Base-by-base conservation (phyloP, 2,888 invertebrate species). In the Ectemnius lituratus region DNA sequence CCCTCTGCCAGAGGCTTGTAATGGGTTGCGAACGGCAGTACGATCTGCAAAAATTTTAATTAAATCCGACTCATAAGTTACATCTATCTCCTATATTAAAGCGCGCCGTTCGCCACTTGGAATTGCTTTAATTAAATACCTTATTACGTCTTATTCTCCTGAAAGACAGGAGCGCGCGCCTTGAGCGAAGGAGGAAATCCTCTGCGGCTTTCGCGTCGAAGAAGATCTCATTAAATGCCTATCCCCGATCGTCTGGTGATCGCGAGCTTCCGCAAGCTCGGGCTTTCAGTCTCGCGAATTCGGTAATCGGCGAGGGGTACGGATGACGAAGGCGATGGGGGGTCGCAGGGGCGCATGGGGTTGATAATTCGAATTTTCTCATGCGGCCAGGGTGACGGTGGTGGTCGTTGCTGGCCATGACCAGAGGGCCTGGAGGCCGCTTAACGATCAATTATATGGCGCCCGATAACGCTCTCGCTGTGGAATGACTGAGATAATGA, bases 401-500 rank as follows among this genome's bases (percentile, higher is more conserved):
- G 62, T 61, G 64, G 65, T 52, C 73, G 67, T 61, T 64, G 73
- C 67, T 70, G 58, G 70, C 70, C 67, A 28, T 45, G 56, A 37
- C 47, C 64, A 57, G 67, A 76, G 76, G 70, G 64, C 74, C 68
- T 63, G 67, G 71, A 73, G 66, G 71, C 78, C 77, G 80, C 75
- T 81, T 82, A 84, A 85, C 82, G 85, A 88, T 87, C 88, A 86
- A 88, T 88, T 87, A 85, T 84, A 84, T 86, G 81, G 78, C 76
- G 76, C 79, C 82, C 84, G 86, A 87, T 85, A 85, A 86, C 83
- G 84, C 84, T 83, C 79, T 85, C 81, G 81, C 81, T 79, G 73
- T 76, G 84, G 81, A 85, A 87, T 84, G 84, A 87, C 85, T 81
- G 82, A 85, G 87, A 88, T 88, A 88, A 88, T 87, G 88, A 88